phyloP scores from a whole-genome alignment of 2,113 vertebrate genomes.

The Apus apus region DNA sequence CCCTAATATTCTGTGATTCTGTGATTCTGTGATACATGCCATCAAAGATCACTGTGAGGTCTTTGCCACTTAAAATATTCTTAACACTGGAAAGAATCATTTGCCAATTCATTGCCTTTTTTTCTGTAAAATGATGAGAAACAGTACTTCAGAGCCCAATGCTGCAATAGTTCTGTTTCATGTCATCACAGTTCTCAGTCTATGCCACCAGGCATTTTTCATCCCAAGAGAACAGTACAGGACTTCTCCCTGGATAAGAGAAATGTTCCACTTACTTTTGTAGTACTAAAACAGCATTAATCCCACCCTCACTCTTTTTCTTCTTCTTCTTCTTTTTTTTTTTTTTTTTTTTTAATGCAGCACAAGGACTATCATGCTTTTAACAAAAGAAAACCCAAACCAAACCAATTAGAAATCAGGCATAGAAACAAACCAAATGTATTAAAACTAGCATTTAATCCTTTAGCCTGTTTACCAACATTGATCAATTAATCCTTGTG shows the following conservation, averaged over 20 bases:
- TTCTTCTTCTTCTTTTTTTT: too few species aligned
- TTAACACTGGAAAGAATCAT: background rate
- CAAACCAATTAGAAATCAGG: background rate
- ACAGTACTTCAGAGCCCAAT: accelerated
- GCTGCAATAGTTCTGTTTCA: accelerated
- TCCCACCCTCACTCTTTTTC: accelerated
- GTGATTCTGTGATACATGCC: background rate
- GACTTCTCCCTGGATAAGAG: background rate
- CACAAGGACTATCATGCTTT: background rate
- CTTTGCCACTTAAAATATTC: background rate
- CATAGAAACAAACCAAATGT: background rate
- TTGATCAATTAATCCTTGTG: background rate
- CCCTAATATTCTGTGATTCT: too few species aligned
- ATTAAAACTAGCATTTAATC: background rate
- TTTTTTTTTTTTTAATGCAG: too few species aligned
- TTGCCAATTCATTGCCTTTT: background rate
- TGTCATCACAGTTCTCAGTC: background rate
- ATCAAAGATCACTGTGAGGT: background rate
- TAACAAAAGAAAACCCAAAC: background rate
- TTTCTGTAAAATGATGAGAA: background rate
- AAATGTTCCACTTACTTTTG: background rate
- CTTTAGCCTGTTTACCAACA: background rate
- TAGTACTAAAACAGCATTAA: background rate
- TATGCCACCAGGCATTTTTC: background rate
- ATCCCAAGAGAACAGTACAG: background rate